These are phyloP conservation scores for Drosophila teissieri DNA, from an alignment of 1,140 invertebrate genomes.

Conservation along the genomic window DNA sequence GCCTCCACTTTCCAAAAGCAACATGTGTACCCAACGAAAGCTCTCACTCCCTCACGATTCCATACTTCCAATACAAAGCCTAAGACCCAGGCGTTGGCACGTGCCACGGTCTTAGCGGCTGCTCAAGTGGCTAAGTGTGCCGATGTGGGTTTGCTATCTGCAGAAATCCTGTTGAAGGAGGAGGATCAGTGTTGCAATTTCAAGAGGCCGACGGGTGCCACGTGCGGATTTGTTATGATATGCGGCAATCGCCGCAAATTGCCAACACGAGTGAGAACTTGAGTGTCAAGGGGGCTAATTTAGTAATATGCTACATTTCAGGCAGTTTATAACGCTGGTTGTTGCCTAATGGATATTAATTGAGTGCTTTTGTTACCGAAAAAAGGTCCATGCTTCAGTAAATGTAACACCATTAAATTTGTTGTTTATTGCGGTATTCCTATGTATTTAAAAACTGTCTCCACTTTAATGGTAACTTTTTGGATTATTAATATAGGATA, in stretches of 20 bases:
- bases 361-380: not conserved
- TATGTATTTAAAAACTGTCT: no score
- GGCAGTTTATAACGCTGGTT: constrained; percentile 6
- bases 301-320: constrained; percentile 12
- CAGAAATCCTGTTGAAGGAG: not conserved
- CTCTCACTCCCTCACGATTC: constrained; percentile 3
- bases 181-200: constrained; percentile 24
- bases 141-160: constrained; percentile 14
- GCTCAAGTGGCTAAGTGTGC: constrained; percentile 64
- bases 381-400: not conserved
- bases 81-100: constrained; percentile 29
- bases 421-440: no score
- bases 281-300: constrained; percentile 56
- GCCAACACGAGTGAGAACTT: constrained; percentile 48
- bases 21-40: constrained; percentile 55
- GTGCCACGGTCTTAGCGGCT: constrained; percentile 53
- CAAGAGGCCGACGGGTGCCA: constrained; percentile 34
- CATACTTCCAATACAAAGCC: constrained; percentile 11
- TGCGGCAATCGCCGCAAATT: constrained; percentile 48
- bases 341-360: constrained; percentile 2
- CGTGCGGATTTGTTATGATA: constrained; percentile 73
- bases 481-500: no score
- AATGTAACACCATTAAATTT: no score
- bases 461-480: no score
- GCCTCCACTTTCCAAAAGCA: constrained; percentile 55